phyloP scores from a whole-genome alignment of 2,113 vertebrate species.

The Pholis gunnellus region DNA sequence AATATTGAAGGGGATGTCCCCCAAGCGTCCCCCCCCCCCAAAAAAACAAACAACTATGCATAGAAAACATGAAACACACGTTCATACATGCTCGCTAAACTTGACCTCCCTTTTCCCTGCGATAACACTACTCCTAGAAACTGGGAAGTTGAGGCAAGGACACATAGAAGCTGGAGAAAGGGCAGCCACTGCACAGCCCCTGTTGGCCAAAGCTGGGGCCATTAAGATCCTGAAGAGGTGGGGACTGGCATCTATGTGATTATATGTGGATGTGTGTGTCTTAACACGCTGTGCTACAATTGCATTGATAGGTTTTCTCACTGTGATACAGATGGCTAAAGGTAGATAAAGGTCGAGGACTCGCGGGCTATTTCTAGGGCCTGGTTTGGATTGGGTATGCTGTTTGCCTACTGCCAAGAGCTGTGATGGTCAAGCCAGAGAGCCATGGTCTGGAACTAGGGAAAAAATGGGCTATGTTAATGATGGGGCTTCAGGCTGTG shows the following conservation, averaged over 20 bases:
- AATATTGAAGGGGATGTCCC: background rate
- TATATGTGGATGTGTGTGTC: conserved; percentile 30
- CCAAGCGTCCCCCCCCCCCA: no score
- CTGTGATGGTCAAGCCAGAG: conserved; percentile 66
- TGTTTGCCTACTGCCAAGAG: conserved; percentile 63
- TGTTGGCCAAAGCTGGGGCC: background rate
- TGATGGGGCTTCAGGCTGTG: conserved; percentile 72
- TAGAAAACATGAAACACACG: background rate
- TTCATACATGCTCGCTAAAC: background rate
- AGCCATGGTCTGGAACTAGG: conserved; percentile 39
- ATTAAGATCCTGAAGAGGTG: conserved; percentile 29
- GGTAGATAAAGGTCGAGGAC: conserved; percentile 65
- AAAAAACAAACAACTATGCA: background rate
- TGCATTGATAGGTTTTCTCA: conserved; percentile 51
- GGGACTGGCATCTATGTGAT: conserved; percentile 17
- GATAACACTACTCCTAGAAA: background rate
- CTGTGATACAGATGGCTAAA: conserved; percentile 67
- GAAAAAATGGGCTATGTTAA: conserved; percentile 69
- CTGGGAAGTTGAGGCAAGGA: conserved; percentile 15
- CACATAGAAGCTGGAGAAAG: conserved; percentile 32
- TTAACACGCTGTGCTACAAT: conserved; percentile 39
- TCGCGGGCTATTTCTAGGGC: conserved; percentile 54
- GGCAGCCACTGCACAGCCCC: conserved; percentile 1
- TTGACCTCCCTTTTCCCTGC: background rate
- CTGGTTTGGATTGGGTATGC: conserved; percentile 40